Conservation (phyloP, 2,888 invertebrate genomes). For the Drosophila planitibia region DNA sequence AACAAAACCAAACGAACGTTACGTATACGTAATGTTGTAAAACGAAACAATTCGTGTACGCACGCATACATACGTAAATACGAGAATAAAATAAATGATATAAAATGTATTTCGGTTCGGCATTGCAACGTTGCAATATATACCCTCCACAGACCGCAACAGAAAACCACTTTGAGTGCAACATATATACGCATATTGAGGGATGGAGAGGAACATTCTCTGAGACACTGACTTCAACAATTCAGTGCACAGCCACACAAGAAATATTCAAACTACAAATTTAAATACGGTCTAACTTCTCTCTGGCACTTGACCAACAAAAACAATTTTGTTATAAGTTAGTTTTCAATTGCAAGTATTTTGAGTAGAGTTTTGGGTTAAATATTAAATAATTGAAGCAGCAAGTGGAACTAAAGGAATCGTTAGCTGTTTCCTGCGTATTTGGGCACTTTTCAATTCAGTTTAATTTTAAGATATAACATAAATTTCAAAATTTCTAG, state of each 20-base stretch:
- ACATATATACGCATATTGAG: conserved; percentile 25
- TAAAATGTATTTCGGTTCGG: conserved; percentile 65
- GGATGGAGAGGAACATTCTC: conserved; percentile 6
- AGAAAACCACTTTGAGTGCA: conserved; percentile 64
- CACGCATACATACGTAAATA: conserved; percentile 12
- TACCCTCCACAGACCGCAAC: background rate
- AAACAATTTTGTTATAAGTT: background rate
- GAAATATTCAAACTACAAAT: background rate
- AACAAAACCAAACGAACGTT: conserved; percentile 45
- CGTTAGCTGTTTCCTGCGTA: background rate
- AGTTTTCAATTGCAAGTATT: background rate
- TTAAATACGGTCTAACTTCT: background rate
- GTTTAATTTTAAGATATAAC: background rate
- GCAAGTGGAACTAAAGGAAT: background rate
- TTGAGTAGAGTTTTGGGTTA: background rate
- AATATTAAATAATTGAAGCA: background rate
- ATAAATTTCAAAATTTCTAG: background rate
- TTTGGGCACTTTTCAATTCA: background rate
- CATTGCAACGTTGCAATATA: conserved; percentile 54
- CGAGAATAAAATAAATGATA: conserved; percentile 62
- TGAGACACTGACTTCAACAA: conserved; percentile 35
- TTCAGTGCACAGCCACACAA: conserved; percentile 1
- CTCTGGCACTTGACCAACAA: background rate
- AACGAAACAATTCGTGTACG: conserved; percentile 60
- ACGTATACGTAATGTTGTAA: conserved; percentile 68